Evolutionary conservation across 1,140 invertebrate species (phyloP).

Genomic region (Pseudobourletiella spinata): DNA sequence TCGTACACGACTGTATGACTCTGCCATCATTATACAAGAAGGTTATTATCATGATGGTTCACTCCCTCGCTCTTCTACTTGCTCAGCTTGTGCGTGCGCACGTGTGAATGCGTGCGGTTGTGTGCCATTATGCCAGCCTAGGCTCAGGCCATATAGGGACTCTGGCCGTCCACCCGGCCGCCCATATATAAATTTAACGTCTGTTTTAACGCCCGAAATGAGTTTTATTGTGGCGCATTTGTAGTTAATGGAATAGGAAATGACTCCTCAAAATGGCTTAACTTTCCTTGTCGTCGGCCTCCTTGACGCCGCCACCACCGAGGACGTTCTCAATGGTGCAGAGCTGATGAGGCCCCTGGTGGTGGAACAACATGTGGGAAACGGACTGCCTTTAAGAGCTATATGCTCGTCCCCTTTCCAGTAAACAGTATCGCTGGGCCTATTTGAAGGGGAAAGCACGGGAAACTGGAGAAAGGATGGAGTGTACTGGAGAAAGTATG

Average conservation of each 20-base stretch:
- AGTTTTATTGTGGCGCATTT: constrained; percentile 6
- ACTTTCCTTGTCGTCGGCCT: neutral
- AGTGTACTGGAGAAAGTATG: no score
- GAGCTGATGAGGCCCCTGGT: neutral
- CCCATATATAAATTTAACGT: neutral
- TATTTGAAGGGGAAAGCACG: neutral
- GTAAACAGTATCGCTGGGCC: neutral
- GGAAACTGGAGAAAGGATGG: neutral
- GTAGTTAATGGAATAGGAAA: constrained; percentile 15
- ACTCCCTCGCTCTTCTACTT: no score
- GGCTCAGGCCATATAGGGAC: no score
- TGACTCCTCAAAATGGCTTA: constrained; percentile 15
- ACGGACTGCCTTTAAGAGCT: neutral
- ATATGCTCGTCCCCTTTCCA: neutral
- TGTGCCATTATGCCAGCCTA: no score
- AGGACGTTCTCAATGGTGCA: no score
- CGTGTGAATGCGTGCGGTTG: no score
- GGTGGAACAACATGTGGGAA: neutral
- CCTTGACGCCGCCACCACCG: neutral
- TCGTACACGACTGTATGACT: no score
- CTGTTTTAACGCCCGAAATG: neutral
- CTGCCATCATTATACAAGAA: no score
- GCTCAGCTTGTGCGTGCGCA: no score
- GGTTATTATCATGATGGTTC: no score
- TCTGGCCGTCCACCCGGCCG: no score